Base-by-base conservation (phyloP, 2,797 vertebrate genomes). In the Mycteria americana region DNA sequence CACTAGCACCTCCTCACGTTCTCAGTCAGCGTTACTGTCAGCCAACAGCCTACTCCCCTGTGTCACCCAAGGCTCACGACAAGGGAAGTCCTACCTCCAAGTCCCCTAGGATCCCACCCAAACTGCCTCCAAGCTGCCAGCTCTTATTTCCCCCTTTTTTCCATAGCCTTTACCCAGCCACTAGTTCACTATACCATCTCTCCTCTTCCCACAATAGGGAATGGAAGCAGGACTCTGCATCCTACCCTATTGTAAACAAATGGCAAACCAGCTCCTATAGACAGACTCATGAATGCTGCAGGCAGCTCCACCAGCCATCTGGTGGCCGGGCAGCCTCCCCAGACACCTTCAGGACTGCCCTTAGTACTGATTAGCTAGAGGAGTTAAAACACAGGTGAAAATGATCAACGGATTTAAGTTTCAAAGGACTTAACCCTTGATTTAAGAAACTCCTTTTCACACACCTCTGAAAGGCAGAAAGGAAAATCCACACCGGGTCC, bases 211-310 rank as follows among this genome's bases (percentile, higher is more conserved):
- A 22, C 51, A 37, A 12, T 1, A 57, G 21, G 14, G 35, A 33
- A 46, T 4, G 15, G 33, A 54, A n/a, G 48, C 31, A 73, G 56
- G 9, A n/a, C 7, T 69, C 80, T 74, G 13, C 5, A 0, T 28
- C 21, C 46, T 37, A 35, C 73, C 31, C 0, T 4, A 0, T 2
- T 23, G 21, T 2, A 41, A 50, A 64, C 1, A 31, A 12, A 10
- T 28, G 41, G 23, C 79, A 87, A 22, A 7, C 0, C 72, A 78
- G 30, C 69, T 53, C 28, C 62, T 11, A 18, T 1, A 6, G 77
- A 10, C 37, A 10, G 27, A 4, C 22, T 25, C 39, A 3, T 11
- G 3, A 16, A 5, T 1, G 11, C 37, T 4, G 17, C 73, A 23
- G 30, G 18, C 54, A 70, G 63, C 33, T 31, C 50, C 56, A n/a